These are phyloP conservation scores for Anthopleura sola DNA, from an alignment of 64 coral and sea anemone species.

Conservation along the genomic window DNA sequence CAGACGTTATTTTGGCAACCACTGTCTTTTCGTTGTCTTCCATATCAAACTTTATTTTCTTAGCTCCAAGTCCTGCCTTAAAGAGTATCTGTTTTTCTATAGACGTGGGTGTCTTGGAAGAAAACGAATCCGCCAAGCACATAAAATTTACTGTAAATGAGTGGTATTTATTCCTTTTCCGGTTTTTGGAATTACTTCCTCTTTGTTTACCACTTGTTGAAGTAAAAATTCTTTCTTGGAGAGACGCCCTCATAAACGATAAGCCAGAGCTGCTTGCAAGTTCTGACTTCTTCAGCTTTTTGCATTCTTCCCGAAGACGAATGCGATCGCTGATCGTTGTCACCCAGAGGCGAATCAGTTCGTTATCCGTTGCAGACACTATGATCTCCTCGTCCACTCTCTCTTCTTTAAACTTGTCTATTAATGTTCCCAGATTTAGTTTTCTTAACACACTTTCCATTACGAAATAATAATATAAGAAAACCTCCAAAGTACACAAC, in stretches of 20 bases:
- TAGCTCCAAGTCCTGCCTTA: conserved; percentile 53
- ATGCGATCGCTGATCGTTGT: conserved; percentile 54
- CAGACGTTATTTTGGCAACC: conserved; percentile 53
- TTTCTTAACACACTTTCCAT: too few species aligned
- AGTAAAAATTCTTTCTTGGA: neutral
- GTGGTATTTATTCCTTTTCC: neutral
- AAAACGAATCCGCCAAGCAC: conserved; percentile 29
- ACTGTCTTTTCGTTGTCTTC: conserved; percentile 57
- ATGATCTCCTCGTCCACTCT: too few species aligned
- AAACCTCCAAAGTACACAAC: too few species aligned
- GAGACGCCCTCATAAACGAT: neutral
- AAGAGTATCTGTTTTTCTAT: conserved; percentile 35
- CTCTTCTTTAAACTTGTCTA: too few species aligned
- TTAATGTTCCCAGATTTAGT: too few species aligned
- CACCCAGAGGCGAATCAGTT: conserved; percentile 40
- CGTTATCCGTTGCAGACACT: too few species aligned
- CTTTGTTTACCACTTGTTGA: neutral
- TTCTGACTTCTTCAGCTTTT: conserved; percentile 8
- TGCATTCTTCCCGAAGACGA: conserved; percentile 31
- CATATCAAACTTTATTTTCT: conserved; percentile 49
- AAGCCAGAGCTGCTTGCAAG: conserved; percentile 14
- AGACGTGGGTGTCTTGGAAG: conserved; percentile 35
- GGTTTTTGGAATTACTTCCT: neutral
- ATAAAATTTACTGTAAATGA: conserved; percentile 22
- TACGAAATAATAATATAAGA: too few species aligned